Conservation (phyloP, 2,797 vertebrate genomes). For the Harpagifer antarcticus region DNA sequence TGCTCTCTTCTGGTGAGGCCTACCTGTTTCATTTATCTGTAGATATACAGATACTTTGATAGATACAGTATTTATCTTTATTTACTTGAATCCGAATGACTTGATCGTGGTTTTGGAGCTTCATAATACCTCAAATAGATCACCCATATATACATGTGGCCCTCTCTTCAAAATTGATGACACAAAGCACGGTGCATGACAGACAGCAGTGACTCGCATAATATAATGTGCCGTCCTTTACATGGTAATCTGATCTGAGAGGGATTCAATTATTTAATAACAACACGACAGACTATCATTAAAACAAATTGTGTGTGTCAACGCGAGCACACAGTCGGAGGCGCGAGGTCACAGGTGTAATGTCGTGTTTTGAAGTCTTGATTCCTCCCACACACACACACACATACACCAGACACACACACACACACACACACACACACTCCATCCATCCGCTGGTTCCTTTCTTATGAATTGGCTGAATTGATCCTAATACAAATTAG, state of each 20-base stretch:
- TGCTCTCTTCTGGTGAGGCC: constrained; percentile 82
- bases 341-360: constrained; percentile 83
- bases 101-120: constrained; percentile 25
- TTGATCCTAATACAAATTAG: constrained; percentile 91
- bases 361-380: constrained; percentile 68
- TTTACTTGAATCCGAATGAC: constrained; percentile 26
- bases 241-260: constrained; percentile 81
- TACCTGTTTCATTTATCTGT: constrained; percentile 37
- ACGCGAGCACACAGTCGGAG: constrained; percentile 53
- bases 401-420: constrained; percentile 16
- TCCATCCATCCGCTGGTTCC: constrained; percentile 43
- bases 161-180: constrained; percentile 69
- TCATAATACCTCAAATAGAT: constrained; percentile 11
- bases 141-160: constrained; percentile 25
- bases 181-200: constrained; percentile 47
- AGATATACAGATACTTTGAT: too few species aligned
- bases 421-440: constrained; percentile 7
- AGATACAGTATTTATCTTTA: constrained; percentile 24
- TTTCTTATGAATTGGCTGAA: constrained; percentile 89
- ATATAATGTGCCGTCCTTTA: constrained; percentile 66
- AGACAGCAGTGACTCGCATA: constrained; percentile 62
- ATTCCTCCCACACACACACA: constrained; percentile 34
- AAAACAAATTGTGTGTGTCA: constrained; percentile 83
- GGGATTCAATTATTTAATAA: constrained; percentile 84
- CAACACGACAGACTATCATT: constrained; percentile 80